Evolutionary conservation across 2,888 invertebrate genomes (phyloP), one percentile per base, ranked within the genome.

Genomic region (Shargacucullia verbasci): DNA sequence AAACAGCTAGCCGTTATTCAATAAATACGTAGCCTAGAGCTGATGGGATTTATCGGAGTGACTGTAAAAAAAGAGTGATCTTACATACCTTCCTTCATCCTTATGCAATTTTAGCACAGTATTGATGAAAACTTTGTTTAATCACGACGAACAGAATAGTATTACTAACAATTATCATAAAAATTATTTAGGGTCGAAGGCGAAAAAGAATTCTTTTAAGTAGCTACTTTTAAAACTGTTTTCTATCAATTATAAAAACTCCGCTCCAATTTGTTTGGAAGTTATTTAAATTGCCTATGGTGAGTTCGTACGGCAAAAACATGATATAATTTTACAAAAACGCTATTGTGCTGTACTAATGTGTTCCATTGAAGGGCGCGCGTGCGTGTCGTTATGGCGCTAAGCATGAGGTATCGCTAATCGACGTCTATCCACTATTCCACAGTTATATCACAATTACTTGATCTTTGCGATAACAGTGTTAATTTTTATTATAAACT

Each of bases 321-420:
- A 39, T 44, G 15, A n/a, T 44, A 29, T 52, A 39, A 40, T 71
- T 66, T 31, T 20, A 25, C 37, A 60, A 67, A 59, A 64, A 58
- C 39, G 6, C 10, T 35, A 46, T 59, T 66, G 59, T 52, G n/a
- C 6, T n/a, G 48, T 20, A 41, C 46, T 67, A 56, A 46, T 49
- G 39, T 46, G 49, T 52, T 61, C 12, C 39, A 73, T 57, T 45
- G 57, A 64, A 74, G 71, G 71, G 74, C 63, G 59, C 35, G 71
- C 74, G 77, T 74, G 74, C 74, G 71, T 55, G 38, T 57, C 74
- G 75, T 54, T 52, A 45, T 37, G 47, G 40, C 61, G 41, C 44
- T 53, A 41, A 40, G 34, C 73, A 70, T 66, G n/a, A n/a, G n/a
- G n/a, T n/a, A n/a, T n/a, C n/a, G 48, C 53, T 72, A 72, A 60